phyloP scores from a whole-genome alignment of 2,888 invertebrate species.

The Euzophera pinguis region DNA sequence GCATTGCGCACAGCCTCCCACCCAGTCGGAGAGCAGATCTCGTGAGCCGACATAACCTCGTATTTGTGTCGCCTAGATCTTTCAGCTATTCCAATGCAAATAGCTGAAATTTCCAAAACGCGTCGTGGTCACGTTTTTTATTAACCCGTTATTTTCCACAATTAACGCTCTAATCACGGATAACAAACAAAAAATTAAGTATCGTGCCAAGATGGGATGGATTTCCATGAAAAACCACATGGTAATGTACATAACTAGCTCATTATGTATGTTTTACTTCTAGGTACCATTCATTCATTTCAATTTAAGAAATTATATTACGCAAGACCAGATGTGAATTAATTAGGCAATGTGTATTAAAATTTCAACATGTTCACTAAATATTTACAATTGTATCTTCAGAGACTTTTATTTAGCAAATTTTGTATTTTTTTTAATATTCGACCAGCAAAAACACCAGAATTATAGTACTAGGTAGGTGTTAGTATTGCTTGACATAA shows the following conservation, averaged over 20 bases:
- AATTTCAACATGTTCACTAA: too few species aligned
- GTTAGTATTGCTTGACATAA: too few species aligned
- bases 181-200: constrained; percentile 55
- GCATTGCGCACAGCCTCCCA: constrained; percentile 78
- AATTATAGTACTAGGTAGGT: too few species aligned
- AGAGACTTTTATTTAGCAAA: too few species aligned
- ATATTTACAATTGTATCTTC: too few species aligned
- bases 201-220: constrained; percentile 70
- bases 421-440: too few species aligned
- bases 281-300: too few species aligned
- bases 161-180: constrained; percentile 43
- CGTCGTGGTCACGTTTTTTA: constrained; percentile 29
- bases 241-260: constrained; percentile 33
- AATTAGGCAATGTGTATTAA: too few species aligned
- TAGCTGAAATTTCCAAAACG: constrained; percentile 10
- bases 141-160: constrained; percentile 16
- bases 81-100: constrained; percentile 23
- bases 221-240: constrained; percentile 77
- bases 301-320: too few species aligned
- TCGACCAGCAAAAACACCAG: too few species aligned
- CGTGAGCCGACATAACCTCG: constrained; percentile 65
- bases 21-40: constrained; percentile 69
- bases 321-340: too few species aligned
- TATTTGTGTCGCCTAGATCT: constrained; percentile 33
- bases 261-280: too few species aligned